phyloP scores from a whole-genome alignment of 1,140 invertebrate species.

The Panagrolaimus sp. region DNA sequence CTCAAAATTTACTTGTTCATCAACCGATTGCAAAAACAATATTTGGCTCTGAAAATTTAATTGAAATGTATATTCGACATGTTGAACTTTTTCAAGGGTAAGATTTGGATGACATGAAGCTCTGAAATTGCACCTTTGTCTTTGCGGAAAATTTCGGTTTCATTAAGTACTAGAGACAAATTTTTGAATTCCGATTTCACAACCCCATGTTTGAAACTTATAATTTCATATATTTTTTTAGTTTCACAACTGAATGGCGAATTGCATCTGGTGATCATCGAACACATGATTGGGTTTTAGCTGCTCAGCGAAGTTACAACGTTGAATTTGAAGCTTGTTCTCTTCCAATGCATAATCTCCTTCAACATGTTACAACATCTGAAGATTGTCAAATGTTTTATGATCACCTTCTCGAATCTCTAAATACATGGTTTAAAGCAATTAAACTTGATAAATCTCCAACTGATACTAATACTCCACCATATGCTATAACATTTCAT shows the following conservation, averaged over 20 bases:
- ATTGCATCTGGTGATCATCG: conserved; percentile 18
- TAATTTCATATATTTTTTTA: neutral
- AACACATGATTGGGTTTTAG: neutral
- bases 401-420: neutral
- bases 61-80: conserved; percentile 2
- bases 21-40: conserved; percentile 2
- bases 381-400: neutral
- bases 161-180: too few species aligned
- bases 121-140: too few species aligned
- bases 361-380: neutral
- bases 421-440: neutral
- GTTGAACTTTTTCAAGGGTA: conserved; percentile 18
- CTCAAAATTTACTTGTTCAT: conserved; percentile 22
- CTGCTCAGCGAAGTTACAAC: neutral
- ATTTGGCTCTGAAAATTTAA: conserved; percentile 1
- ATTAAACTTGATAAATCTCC: neutral
- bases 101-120: too few species aligned
- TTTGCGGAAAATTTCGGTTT: too few species aligned
- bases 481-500: conserved; percentile 13
- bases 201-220: too few species aligned
- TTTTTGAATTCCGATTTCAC: too few species aligned
- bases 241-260: conserved; percentile 4
- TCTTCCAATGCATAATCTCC: neutral
- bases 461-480: neutral
- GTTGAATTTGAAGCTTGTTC: conserved; percentile 13